Evolutionary conservation across 2,888 invertebrate genomes (phyloP).

Genomic region (Trichacis sp.): DNA sequence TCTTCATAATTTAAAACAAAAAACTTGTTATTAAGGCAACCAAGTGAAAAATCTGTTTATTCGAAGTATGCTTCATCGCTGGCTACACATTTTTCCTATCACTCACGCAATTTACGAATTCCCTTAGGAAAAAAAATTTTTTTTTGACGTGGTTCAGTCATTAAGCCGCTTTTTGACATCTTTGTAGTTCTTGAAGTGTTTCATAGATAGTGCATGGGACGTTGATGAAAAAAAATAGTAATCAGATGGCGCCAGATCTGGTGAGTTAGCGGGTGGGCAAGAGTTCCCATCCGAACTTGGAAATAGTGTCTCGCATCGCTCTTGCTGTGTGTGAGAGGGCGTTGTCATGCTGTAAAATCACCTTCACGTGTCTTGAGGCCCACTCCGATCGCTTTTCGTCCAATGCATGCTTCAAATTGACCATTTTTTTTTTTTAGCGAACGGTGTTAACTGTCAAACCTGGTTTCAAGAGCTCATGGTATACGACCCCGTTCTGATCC

Average conservation of each 20-base stretch:
- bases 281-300: constrained; percentile 29
- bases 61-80: too few species aligned
- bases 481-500: constrained; percentile 34
- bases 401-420: constrained; percentile 36
- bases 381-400: constrained; percentile 32
- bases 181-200: constrained; percentile 5
- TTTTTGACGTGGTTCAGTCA: not conserved
- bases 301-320: not conserved
- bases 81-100: not conserved
- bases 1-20: too few species aligned
- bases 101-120: not conserved
- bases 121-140: not conserved
- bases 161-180: too few species aligned
- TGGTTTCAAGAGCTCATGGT: constrained; percentile 39
- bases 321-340: constrained; percentile 30
- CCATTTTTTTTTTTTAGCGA: constrained; percentile 34
- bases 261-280: constrained; percentile 27
- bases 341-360: constrained; percentile 47
- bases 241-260: constrained; percentile 26
- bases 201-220: constrained; percentile 13
- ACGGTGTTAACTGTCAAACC: constrained; percentile 34
- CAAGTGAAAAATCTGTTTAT: too few species aligned
- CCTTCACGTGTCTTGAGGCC: constrained; percentile 40
- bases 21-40: not conserved
- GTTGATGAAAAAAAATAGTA: constrained; percentile 42